Evolutionary conservation across 2,797 vertebrate genomes (phyloP), one percentile per base, ranked within the genome.

Genomic region (Notolepis coatsorum): DNA sequence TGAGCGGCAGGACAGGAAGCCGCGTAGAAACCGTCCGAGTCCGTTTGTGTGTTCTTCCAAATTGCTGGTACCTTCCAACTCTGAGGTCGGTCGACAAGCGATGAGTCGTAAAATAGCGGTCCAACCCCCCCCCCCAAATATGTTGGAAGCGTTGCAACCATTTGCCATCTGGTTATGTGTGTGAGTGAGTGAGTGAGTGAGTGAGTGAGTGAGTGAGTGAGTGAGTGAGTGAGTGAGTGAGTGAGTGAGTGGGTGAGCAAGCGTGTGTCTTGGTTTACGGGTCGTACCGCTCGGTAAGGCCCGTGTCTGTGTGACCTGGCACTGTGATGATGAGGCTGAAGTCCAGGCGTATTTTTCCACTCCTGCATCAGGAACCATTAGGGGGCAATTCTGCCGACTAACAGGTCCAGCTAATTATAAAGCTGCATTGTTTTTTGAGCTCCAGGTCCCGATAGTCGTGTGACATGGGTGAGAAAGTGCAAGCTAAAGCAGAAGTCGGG

Each of bases 361-460:
- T 59, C 79, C 47, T 56, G 51, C 54, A 61, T 61, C 68, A 50
- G 39, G 54, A 46, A 51, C 60, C 3, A 27, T 64, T 73, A 73
- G 37, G 51, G n/a, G 56, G 53, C 60, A 69, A 65, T 65, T 71
- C 66, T 66, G 58, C 64, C 61, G 68, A n/a, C n/a, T n/a, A n/a
- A 60, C 69, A 68, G 65, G 82, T 79, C 64, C 71, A 84, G 77
- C 64, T 73, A 61, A 38, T 37, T 80, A 82, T 84, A 78, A 88
- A 86, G 76, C 77, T 42, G 65, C 71, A 65, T 75, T 82, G 79
- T 84, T 79, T 48, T 2, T n/a, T n/a, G n/a, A n/a, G 38, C 61
- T 61, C 51, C 7, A 39, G 46, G 46, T 55, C 52, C 46, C 62
- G 20, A 74, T 64, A 52, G 77, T 87, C 79, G 82, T 18, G 62